Evolutionary conservation across 2,888 invertebrate species (phyloP), one percentile per base, ranked within the genome.

Genomic region (Cosmia pyralina): DNA sequence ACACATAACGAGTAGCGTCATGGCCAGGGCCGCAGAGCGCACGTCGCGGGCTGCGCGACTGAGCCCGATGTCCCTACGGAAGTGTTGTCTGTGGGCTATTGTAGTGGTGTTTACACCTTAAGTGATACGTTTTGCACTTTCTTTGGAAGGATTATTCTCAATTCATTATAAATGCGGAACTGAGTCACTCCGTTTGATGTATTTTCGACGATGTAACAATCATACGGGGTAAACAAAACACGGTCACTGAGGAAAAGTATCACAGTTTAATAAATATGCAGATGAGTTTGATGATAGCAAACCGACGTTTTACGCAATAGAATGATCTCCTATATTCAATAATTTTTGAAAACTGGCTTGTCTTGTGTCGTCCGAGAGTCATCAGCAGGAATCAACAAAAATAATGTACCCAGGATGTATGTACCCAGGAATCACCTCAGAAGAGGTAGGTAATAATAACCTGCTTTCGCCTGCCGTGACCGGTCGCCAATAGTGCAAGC

Each of bases 11-110:
- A 15, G 44, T 44, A 15, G 10, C 28, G 22, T 46, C n/a, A 7
- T 5, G 75, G 80, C 52, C 62, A 48, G n/a, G n/a, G n/a, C n/a
- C n/a, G n/a, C 58, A 17, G 13, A 10, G 28, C 10, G 38, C 38
- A 38, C 4, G 57, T 74, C 74, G 72, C 34, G 34, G 38, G 0
- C 5, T 6, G 48, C 41, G 63, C 53, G 11, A n/a, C 58, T 6
- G 15, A 68, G 38, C 41, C 57, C 34, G 44, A 11, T 15, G 8
- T 58, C 11, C 70, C 63, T 67, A 50, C 82, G 78, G 82, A 79
- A 82, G 66, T 69, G 52, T 41, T 0, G 3, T 41, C 4, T 52
- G 11, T 48, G 48, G 15, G 17, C 28, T 38, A 50, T 81, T 77
- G 75, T 77, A 15, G 13, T 22, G 10, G 7, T 65, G 68, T 78